phyloP scores from a whole-genome alignment of 1,140 invertebrate genomes.

The Monochamus saltuarius region DNA sequence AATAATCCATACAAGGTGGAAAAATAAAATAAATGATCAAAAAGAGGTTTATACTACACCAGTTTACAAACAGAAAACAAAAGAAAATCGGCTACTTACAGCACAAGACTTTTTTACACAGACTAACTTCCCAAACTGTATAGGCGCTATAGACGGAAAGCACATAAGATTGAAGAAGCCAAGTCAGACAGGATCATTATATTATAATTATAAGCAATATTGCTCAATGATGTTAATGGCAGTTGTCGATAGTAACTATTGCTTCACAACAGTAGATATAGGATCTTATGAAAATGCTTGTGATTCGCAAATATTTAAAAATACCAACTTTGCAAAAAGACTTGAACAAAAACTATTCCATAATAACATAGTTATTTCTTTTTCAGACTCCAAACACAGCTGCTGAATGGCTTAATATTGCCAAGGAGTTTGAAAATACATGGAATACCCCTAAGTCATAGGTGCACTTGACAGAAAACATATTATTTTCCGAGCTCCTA shows the following conservation, averaged over 20 bases:
- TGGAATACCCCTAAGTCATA: slow-evolving; percentile 43
- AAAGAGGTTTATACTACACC: no score
- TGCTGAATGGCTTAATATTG: slow-evolving; percentile 22
- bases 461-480: slow-evolving; percentile 26
- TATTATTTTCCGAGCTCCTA: slow-evolving; percentile 33
- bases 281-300: slow-evolving; percentile 46
- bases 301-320: slow-evolving; percentile 46
- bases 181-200: slow-evolving; percentile 43
- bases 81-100: slow-evolving; percentile 21
- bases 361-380: no score
- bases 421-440: slow-evolving; percentile 17
- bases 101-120: slow-evolving; percentile 42
- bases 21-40: no score
- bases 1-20: no score
- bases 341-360: no score
- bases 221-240: slow-evolving; percentile 50
- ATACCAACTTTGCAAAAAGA: slow-evolving; percentile 38
- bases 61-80: slow-evolving; percentile 7
- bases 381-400: no score
- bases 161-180: slow-evolving; percentile 48
- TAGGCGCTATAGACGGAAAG: slow-evolving; percentile 55
- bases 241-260: slow-evolving; percentile 52
- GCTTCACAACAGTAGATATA: slow-evolving; percentile 51
- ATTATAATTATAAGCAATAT: slow-evolving; percentile 52
- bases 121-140: slow-evolving; percentile 55